Percentiles rank a stretch among this genome's conserved stretches.
Conservation (phyloP, 2,888 invertebrate species). For the Synergus laeviventris region DNA sequence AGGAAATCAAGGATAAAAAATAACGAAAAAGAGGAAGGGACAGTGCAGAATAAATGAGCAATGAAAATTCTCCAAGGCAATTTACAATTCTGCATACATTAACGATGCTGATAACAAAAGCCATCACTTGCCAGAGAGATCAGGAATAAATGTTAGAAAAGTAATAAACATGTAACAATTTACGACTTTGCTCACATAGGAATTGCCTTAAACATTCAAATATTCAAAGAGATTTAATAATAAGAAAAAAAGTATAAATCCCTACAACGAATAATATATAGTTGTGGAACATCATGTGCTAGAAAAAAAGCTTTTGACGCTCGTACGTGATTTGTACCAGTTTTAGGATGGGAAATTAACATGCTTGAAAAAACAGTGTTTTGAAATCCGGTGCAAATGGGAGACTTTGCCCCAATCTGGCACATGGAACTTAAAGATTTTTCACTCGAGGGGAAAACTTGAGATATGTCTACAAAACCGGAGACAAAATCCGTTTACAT, state of each 20-base stretch:
- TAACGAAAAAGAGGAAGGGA: neutral
- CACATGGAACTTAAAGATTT: constrained; percentile 12
- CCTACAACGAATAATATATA: neutral
- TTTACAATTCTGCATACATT: neutral
- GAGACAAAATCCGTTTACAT: constrained; percentile 4
- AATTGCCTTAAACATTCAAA: neutral
- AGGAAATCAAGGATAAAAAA: neutral
- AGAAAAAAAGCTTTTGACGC: constrained; percentile 1
- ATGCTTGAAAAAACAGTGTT: constrained; percentile 6
- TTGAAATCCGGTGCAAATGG: neutral
- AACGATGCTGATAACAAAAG: neutral
- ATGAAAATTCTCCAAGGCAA: constrained; percentile 8
- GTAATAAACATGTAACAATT: neutral
- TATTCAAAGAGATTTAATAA: neutral
- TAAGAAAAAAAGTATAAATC: neutral
- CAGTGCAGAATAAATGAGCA: neutral
- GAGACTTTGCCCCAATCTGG: constrained; percentile 2
- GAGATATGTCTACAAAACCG: constrained; percentile 10
- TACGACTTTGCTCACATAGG: neutral
- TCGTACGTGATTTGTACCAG: neutral
- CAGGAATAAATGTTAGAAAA: neutral
- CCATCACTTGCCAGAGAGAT: neutral
- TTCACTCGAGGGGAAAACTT: neutral
- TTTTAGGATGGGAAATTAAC: constrained; percentile 23
- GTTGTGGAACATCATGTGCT: neutral